Base-by-base conservation (phyloP, 1,140 invertebrate genomes). In the Glossosoma conforme region DNA sequence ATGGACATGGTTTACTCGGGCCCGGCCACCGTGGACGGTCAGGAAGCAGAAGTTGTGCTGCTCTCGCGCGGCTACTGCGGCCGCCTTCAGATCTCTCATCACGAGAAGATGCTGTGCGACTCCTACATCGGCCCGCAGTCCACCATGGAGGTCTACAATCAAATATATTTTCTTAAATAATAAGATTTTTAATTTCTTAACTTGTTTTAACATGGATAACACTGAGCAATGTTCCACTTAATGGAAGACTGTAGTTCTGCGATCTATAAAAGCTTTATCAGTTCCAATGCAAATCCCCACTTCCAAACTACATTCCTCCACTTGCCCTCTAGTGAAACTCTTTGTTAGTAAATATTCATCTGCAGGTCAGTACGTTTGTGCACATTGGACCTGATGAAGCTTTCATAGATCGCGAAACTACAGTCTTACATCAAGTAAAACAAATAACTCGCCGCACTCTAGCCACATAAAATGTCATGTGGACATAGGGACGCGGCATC, bases 61-160 rank as follows among this genome's bases (percentile, higher is more conserved):
- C 11, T 40, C 15, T 19, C 46, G 18, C n/a, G n/a, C 15, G 20
- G 10, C 4, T 13, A 41, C 11, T 24, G 21, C 13, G 46, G 46
- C 36, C 24, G 18, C 28, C 36, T 48, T 14, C 15, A 37, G 14
- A 10, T 48, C 13, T 48, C 25, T 18, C 14, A 14, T 4, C 25
- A 19, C 9, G 22, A 48, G 17, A 25, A 48, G 1, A 10, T 48
- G 11, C 6, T 40, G 21, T 48, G 36, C 2, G 36, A 38, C n/a
- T 30, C 25, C 24, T 28, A 20, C 36, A 11, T 48, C 46, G 20
- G 13, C 24, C 11, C 14, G 24, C 25, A 37, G 15, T 30, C 46
- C 37, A 19, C 15, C 46, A 48, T 48, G 46, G 25, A 48, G 36
- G 46, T 48, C 18, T 10, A 20, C 41, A n/a, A 14, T 10, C 43